Evolutionary conservation across 2,888 invertebrate genomes (phyloP).

Genomic region (Mythimna loreyi): DNA sequence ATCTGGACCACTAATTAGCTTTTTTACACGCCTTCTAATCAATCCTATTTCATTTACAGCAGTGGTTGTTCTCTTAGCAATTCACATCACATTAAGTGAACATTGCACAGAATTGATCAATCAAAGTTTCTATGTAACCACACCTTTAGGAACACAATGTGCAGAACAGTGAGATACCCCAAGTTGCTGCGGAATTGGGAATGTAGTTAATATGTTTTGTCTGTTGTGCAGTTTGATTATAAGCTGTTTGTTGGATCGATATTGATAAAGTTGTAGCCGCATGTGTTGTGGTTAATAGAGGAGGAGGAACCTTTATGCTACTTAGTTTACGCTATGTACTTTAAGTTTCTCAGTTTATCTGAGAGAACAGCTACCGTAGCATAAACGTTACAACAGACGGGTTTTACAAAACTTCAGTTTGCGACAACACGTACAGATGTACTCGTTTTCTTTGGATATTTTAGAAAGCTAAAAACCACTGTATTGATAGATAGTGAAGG

Average conservation of each 20-base stretch:
- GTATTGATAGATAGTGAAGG: too few species aligned
- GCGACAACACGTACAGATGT: background rate
- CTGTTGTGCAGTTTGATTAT: slow-evolving; percentile 13
- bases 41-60: background rate
- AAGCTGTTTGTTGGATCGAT: slow-evolving; percentile 7
- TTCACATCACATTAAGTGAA: background rate
- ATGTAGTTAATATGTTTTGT: slow-evolving; percentile 43
- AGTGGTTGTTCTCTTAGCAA: background rate
- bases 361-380: background rate
- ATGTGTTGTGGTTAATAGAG: background rate
- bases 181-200: slow-evolving; percentile 36
- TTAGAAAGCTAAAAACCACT: background rate
- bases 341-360: too few species aligned
- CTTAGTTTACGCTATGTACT: too few species aligned
- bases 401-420: too few species aligned
- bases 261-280: slow-evolving; percentile 13
- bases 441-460: background rate
- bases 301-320: too few species aligned
- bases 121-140: background rate
- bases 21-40: too few species aligned
- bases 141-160: slow-evolving; percentile 28
- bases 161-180: slow-evolving; percentile 28
- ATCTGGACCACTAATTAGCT: too few species aligned
- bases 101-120: background rate
- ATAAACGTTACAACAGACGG: background rate